Evolutionary conservation across 1,140 invertebrate species (phyloP), one percentile per base, ranked within the genome.

Genomic region (Augochlora pura): DNA sequence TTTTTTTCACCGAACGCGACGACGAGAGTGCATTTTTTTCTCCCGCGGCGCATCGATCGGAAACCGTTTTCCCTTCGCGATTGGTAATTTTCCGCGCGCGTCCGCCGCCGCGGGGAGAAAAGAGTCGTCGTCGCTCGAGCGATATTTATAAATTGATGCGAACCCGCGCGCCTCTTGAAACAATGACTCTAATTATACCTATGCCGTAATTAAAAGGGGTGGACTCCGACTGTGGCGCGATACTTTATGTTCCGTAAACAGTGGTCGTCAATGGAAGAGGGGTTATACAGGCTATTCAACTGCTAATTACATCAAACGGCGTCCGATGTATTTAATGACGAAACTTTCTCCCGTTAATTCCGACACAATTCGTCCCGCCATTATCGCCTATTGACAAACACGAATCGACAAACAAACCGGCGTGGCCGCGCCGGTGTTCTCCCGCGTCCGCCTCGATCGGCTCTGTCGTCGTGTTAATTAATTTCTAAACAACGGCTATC

Each of bases 101-200:
- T 25, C 21, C 27, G 7, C 27, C 49, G 10, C 12, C n/a, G n/a
- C n/a, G n/a, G 16, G 60, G 2, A n/a, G 12, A 71, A n/a, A 73
- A 70, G 16, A n/a, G n/a, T n/a, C n/a, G n/a, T 32, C 38, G 12
- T 8, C 62, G 49, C n/a, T 25, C 38, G 18, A 59, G 14, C 16
- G 23, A 65, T 77, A 83, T 83, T 68, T 80, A 77, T 78, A 84
- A 74, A 70, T 66, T 42, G 54, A 81, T 59, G 60, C 25, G 46
- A 71, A 60, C 49, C 27, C 16, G 54, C 59, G 21, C 38, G 14
- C 23, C 23, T 69, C 32, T n/a, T n/a, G 46, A 62, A 80, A 75
- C 81, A 79, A 83, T 80, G 76, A 84, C 52, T 60, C 65, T 79
- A 67, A 80, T 84, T 68, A 59, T 68, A 63, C 27, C 65, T 82